Conservation (phyloP, 1,140 invertebrate genomes). For the Ephestia elutella region DNA sequence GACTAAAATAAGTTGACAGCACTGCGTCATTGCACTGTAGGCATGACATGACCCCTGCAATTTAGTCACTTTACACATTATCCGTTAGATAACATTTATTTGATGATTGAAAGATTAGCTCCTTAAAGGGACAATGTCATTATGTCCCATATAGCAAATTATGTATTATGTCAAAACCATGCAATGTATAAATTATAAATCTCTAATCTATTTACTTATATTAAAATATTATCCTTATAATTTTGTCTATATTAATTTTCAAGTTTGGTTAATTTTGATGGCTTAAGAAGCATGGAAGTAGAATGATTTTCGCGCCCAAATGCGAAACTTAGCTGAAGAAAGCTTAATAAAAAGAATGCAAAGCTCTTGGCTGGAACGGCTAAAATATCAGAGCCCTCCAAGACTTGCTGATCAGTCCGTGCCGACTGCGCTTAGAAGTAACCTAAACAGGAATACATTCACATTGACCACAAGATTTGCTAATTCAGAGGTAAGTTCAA, state of each 20-base stretch:
- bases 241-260: constrained; percentile 17
- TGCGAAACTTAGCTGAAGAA: constrained; percentile 85
- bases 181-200: too few relatives aligned
- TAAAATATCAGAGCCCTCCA: constrained; percentile 86
- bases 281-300: constrained; percentile 88
- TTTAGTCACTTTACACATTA: too few relatives aligned
- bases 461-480: constrained; percentile 81
- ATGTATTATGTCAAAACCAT: too few relatives aligned
- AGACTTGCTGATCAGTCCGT: constrained; percentile 77
- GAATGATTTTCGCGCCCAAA: constrained; percentile 91
- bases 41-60: too few relatives aligned
- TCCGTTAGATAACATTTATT: too few relatives aligned
- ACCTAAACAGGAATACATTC: constrained; percentile 80
- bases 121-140: too few relatives aligned
- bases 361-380: constrained; percentile 79
- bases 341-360: constrained; percentile 80
- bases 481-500: constrained; percentile 78
- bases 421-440: constrained; percentile 77
- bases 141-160: too few relatives aligned
- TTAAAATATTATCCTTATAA: too few relatives aligned
- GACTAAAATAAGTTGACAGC: too few relatives aligned
- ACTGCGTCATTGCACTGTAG: too few relatives aligned
- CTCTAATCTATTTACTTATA: too few relatives aligned
- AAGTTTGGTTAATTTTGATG: constrained; percentile 88
- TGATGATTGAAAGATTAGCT: too few relatives aligned